These are phyloP conservation scores for Campoletis sonorensis DNA, from an alignment of 1,140 invertebrate species.

Conservation along the genomic window DNA sequence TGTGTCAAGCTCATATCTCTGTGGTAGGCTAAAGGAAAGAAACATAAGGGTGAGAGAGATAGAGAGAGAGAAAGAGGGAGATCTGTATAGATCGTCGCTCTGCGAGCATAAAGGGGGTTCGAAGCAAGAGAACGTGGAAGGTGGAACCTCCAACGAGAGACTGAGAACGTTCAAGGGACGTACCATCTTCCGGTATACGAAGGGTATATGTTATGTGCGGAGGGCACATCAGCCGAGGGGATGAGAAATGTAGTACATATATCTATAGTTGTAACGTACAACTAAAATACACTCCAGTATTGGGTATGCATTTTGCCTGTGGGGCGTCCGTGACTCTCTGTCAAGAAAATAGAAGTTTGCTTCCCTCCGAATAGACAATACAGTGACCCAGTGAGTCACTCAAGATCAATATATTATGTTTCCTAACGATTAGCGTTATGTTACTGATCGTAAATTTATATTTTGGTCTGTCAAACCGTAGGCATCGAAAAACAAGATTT, in stretches of 20 bases:
- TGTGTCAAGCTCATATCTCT: conserved; percentile 43
- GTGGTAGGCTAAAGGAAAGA: neutral
- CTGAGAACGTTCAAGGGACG: conserved; percentile 50
- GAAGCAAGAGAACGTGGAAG: conserved; percentile 45
- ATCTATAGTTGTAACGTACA: neutral
- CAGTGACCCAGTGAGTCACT: conserved; percentile 52
- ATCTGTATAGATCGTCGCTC: conserved; percentile 25
- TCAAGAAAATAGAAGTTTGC: conserved; percentile 53
- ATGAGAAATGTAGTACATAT: neutral
- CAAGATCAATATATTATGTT: neutral
- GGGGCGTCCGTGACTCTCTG: conserved; percentile 43
- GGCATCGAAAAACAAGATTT: neutral
- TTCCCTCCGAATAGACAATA: conserved; percentile 49
- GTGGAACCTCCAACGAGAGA: conserved; percentile 46
- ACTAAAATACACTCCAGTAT: neutral
- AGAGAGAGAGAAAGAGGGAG: conserved; percentile 35
- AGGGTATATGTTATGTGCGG: conserved; percentile 40
- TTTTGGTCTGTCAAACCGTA: neutral
- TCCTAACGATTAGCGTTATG: conserved; percentile 39
- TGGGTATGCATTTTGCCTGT: conserved; percentile 13
- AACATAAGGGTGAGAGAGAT: neutral
- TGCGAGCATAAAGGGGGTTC: conserved; percentile 38
- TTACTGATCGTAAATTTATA: neutral
- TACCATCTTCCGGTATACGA: conserved; percentile 52
- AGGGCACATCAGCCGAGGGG: conserved; percentile 21